Evolutionary conservation across 2,888 invertebrate species (phyloP).

Genomic region (Plagodis pulveraria): DNA sequence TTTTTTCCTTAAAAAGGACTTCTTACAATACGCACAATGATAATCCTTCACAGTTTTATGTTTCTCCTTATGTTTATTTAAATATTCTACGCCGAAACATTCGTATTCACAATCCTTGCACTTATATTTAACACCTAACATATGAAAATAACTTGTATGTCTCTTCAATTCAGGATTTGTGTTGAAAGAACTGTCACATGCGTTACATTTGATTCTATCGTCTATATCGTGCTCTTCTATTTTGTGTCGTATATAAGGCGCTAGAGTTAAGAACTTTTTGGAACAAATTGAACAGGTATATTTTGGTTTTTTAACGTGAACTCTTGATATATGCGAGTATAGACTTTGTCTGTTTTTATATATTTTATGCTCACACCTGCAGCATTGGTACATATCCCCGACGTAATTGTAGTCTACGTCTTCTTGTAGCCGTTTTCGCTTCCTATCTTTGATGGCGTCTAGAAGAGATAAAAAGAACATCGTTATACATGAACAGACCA

Average conservation of each 20-base stretch:
- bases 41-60: constrained; percentile 53
- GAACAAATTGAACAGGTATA: constrained; percentile 4
- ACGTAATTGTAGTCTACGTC: not conserved
- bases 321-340: not conserved
- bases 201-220: constrained; percentile 66
- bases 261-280: not conserved
- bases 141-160: constrained; percentile 68
- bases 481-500: too few relatives aligned
- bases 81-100: constrained; percentile 39
- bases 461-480: not conserved
- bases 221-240: constrained; percentile 62
- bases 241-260: constrained; percentile 48
- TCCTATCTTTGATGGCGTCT: not conserved
- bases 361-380: constrained; percentile 1
- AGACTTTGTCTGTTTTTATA: not conserved
- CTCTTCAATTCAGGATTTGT: constrained; percentile 55
- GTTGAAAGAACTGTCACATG: constrained; percentile 65
- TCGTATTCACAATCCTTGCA: constrained; percentile 69
- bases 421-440: not conserved
- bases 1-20: constrained; percentile 70
- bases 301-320: not conserved
- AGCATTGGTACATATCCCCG: constrained; percentile 2
- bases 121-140: constrained; percentile 65
- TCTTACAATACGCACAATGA: constrained; percentile 73
- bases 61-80: not conserved